Evolutionary conservation across 1,140 invertebrate species (phyloP).

Genomic region (Scaptomyza graminum): DNA sequence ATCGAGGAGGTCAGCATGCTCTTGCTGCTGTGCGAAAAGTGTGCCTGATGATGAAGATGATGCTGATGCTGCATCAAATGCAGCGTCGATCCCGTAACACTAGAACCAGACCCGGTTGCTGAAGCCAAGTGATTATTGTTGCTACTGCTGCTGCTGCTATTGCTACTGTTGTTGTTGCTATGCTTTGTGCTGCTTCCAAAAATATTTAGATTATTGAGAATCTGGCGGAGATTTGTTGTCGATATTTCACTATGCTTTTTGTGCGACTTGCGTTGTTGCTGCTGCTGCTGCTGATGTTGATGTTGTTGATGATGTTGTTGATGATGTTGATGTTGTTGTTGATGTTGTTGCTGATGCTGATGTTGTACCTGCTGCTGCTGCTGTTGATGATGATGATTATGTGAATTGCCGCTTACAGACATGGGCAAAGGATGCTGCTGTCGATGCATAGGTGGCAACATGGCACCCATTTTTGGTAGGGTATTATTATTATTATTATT

Average conservation of each 20-base stretch:
- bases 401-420: slow-evolving; percentile 22
- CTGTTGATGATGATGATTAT: slow-evolving; percentile 45
- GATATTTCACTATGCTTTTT: slow-evolving; percentile 80
- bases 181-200: slow-evolving; percentile 86
- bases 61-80: slow-evolving; percentile 40
- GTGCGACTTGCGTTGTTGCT: slow-evolving; percentile 70
- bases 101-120: slow-evolving; percentile 13
- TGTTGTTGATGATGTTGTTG: slow-evolving; percentile 54
- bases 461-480: slow-evolving; percentile 61
- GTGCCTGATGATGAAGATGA: slow-evolving; percentile 24
- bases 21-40: slow-evolving; percentile 75
- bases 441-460: slow-evolving; percentile 50
- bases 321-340: slow-evolving; percentile 28
- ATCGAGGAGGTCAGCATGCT: slow-evolving; percentile 76
- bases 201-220: slow-evolving; percentile 91
- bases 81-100: slow-evolving; percentile 40
- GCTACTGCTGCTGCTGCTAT: slow-evolving; percentile 14
- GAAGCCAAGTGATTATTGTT: slow-evolving; percentile 34
- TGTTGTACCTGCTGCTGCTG: slow-evolving; percentile 33
- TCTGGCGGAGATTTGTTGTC: slow-evolving; percentile 88
- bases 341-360: slow-evolving; percentile 29
- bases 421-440: slow-evolving; percentile 73
- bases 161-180: slow-evolving; percentile 43
- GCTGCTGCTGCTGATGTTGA: slow-evolving; percentile 46
- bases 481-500: slow-evolving; percentile 68